phyloP scores from a whole-genome alignment of 1,140 invertebrate genomes.

The Diprion similis region DNA sequence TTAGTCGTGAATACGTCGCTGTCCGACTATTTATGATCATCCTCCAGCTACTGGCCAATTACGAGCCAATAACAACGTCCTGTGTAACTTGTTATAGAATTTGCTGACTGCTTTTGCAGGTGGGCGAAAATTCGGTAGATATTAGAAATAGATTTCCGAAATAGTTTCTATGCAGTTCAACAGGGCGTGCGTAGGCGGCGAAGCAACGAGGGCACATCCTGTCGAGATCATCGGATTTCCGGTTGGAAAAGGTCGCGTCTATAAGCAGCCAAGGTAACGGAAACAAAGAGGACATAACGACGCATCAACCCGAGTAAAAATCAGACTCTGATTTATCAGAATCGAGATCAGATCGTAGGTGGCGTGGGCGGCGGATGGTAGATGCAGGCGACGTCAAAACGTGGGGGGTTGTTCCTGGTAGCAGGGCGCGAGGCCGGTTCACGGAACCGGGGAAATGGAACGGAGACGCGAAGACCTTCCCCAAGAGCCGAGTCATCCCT shows the following conservation, averaged over 20 bases:
- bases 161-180: too few species aligned
- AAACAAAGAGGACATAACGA: too few species aligned
- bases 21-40: neutral
- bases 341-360: neutral
- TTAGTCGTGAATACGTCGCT: constrained; percentile 3
- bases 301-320: neutral
- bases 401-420: constrained; percentile 11
- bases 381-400: neutral
- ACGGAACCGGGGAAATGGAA: neutral
- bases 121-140: too few species aligned
- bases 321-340: neutral
- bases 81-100: too few species aligned
- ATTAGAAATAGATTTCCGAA: too few species aligned
- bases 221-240: too few species aligned
- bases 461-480: constrained; percentile 8
- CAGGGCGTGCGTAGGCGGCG: too few species aligned
- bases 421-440: neutral
- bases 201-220: too few species aligned
- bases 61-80: too few species aligned
- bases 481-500: constrained; percentile 12
- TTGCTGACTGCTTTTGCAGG: too few species aligned
- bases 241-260: too few species aligned
- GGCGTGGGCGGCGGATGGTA: constrained; percentile 5
- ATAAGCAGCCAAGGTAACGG: too few species aligned
- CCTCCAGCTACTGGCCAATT: neutral